Evolutionary conservation across 2,888 invertebrate species (phyloP), one percentile per base, ranked within the genome.

Genomic region (Lypha dubia): DNA sequence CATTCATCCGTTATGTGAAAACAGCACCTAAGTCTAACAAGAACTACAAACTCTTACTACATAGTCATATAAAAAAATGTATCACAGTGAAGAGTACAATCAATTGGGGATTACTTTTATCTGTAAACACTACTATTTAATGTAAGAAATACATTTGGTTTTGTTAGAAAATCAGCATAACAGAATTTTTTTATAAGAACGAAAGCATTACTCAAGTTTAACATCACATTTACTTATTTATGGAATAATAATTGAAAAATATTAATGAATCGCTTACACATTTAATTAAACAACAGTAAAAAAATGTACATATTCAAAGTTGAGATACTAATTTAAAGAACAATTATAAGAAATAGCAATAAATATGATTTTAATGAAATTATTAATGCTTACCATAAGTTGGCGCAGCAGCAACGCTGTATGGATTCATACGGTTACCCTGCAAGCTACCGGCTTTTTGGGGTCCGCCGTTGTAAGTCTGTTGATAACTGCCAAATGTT

Each of bases 381-480:
- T 70, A 13, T 75, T 73, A 86, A 71, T 86, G 71, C 88, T 88
- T 89, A 90, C 91, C 91, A 86, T 89, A 90, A 80, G 88, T 87
- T 62, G 89, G 89, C 74, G 89, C 86, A 41, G 90, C 83, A 20
- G 87, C 86, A 20, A 88, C 89, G 70, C 86, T 86, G 83, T 94
- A 94, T 93, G 94, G 93, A 92, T 93, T 96, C 95, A 92, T 96
- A 95, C 86, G 96, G 95, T 90, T 96, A 63, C 87, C 87, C 94
- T 94, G 89, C 93, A 95, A 92, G 94, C 95, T 88, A 70, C 95
- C 95, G 88, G 94, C 94, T 87, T 97, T 94, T 93, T 97, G 94
- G 0, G 97, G 96, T 4, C 97, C 97, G 51, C 96, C 97, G 8
- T 95, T 94, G 90, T 95, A 97, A 74, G 95, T 94, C 91, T 97